Base-by-base conservation (phyloP, 2,888 invertebrate genomes). In the Cerastis rubricosa region DNA sequence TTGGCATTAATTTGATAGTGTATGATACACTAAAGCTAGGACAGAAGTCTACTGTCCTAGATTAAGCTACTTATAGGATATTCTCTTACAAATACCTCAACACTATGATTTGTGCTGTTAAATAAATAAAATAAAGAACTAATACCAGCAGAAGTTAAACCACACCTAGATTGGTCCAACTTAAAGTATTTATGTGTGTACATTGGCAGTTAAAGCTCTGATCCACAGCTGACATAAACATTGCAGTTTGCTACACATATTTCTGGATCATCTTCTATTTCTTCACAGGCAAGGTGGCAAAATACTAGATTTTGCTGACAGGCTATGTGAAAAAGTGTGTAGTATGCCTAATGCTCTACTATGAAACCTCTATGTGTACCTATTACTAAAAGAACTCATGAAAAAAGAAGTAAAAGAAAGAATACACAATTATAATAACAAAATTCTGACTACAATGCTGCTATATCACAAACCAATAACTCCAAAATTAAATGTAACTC, bases 401-500 rank as follows among this genome's bases (percentile, higher is more conserved):
- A 35, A 35, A 35, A 35, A 35, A 35, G 35, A 35, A 35, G 3
- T 2, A 35, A 3, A 35, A 35, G 2, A 3, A 35, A 35, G 35
- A 35, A 49, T 49, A 67, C 35, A 49, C 0, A 22, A 17, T n/a
- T 9, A 14, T n/a, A 73, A 71, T 45, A 35, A 17, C 22, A 17
- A 57, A 76, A 57, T 54, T 7, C 14, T 43, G 17, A n/a, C 19
- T 17, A 29, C 3, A 17, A 59, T 0, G 0, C 17, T 29, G 57
- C 29, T 29, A 2, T 25, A 47, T 6, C 9, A 19, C 17, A 64
- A 40, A 8, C 14, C 11, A 49, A 14, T 35, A 12, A 8, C 45
- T 29, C n/a, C n/a, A 8, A 43, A 59, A 72, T 17, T 61, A n/a
- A 40, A 57, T 8, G n/a, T 67, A 11, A 75, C 40, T 74, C 25